phyloP scores from a whole-genome alignment of 2,797 vertebrate genomes.

The Todus mexicanus region DNA sequence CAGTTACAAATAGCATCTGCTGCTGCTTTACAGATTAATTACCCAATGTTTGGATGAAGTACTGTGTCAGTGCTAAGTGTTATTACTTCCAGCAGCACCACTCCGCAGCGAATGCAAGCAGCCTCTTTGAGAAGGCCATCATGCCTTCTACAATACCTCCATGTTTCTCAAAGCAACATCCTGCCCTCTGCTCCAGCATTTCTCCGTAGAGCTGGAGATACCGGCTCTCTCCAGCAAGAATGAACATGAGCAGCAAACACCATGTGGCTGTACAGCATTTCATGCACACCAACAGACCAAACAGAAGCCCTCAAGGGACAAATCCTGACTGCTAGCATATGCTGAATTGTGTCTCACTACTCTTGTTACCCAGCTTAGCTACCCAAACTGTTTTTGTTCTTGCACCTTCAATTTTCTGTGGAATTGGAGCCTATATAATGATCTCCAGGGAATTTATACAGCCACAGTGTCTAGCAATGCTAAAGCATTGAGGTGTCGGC shows the following conservation, averaged over 20 bases:
- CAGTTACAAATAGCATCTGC: neutral
- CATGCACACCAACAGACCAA: rapidly evolving
- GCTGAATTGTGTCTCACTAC: neutral
- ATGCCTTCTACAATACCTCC: neutral
- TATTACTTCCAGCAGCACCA: slow-evolving; percentile 4
- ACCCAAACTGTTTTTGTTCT: neutral
- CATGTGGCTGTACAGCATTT: rapidly evolving
- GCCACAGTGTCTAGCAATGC: rapidly evolving
- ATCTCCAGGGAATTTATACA: neutral
- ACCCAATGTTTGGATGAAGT: neutral
- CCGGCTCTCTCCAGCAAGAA: neutral
- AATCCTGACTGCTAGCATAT: neutral
- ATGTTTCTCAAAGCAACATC: neutral
- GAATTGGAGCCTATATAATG: neutral
- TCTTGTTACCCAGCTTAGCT: neutral
- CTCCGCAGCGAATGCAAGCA: neutral
- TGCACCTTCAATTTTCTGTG: neutral
- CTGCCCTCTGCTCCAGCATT: neutral
- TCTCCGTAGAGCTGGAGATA: neutral
- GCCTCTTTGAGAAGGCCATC: neutral
- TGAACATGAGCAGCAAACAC: neutral
- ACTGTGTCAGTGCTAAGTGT: neutral
- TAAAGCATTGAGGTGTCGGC: neutral
- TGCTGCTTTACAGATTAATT: slow-evolving; percentile 42
- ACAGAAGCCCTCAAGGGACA: neutral